These are phyloP conservation scores for Fragum whitleyi DNA, from an alignment of 2,888 invertebrate species.

Conservation along the genomic window DNA sequence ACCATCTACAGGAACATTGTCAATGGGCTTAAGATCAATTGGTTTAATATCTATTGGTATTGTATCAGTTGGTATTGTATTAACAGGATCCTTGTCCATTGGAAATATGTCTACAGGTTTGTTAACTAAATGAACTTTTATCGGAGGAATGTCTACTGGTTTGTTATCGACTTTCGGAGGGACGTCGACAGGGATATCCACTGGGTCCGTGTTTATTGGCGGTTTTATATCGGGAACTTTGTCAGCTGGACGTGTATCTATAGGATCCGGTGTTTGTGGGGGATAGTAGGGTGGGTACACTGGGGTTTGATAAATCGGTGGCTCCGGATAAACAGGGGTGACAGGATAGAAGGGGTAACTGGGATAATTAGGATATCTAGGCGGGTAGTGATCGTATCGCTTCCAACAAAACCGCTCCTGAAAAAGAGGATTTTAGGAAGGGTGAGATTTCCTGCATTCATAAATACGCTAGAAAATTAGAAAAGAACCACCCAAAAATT, in stretches of 20 bases:
- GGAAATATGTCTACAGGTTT: neutral
- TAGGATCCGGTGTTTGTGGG: neutral
- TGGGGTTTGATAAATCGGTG: neutral
- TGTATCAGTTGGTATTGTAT: neutral
- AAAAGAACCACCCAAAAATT: no score
- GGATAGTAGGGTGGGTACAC: neutral
- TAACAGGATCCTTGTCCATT: neutral
- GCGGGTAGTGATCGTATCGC: neutral
- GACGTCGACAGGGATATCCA: neutral
- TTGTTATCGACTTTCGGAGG: neutral
- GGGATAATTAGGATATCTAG: neutral
- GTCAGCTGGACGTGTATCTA: neutral
- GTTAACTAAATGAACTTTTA: neutral
- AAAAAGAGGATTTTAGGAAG: neutral
- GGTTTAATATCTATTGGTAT: neutral
- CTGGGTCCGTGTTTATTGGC: slow-evolving; percentile 2
- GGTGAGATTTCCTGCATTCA: neutral
- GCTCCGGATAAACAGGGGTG: neutral
- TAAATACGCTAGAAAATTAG: no score
- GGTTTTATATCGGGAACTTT: neutral
- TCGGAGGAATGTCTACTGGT: neutral
- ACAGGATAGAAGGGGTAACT: neutral
- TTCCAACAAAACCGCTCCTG: neutral
- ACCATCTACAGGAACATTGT: neutral
- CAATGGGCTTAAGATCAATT: neutral